These are phyloP conservation scores for Apamea epomidion DNA, from an alignment of 2,888 invertebrate genomes.

Conservation along the genomic window DNA sequence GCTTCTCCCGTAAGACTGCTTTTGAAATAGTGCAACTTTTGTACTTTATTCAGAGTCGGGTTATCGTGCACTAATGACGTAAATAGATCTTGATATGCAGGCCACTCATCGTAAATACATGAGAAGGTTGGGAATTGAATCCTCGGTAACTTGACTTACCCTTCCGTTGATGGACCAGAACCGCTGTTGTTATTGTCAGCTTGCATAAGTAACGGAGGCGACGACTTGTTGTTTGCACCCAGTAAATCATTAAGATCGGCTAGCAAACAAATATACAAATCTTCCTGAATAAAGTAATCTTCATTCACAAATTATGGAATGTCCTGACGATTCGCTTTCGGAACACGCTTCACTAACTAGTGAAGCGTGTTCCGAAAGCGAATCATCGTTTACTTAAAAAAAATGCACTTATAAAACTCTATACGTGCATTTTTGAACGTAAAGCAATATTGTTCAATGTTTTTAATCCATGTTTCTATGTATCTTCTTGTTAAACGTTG, in stretches of 20 bases:
- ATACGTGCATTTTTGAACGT: no score
- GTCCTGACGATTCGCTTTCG: no score
- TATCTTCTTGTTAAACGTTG: no score
- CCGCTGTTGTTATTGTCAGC: neutral
- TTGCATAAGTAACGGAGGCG: conserved; percentile 1
- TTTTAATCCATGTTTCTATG: no score
- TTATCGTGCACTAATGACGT: neutral
- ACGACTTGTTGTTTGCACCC: neutral
- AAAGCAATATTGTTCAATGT: no score
- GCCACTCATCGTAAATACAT: conserved; percentile 28
- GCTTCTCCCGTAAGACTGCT: no score
- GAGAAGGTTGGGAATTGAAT: conserved; percentile 21
- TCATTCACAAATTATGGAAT: neutral
- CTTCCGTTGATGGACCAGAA: neutral
- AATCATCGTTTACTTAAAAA: no score
- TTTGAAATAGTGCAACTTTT: no score
- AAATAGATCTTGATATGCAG: conserved; percentile 19
- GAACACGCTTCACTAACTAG: no score
- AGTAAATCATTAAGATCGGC: conserved; percentile 8
- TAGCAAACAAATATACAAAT: neutral
- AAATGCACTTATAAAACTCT: no score
- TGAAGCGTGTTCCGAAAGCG: no score
- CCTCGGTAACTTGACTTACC: conserved; percentile 13
- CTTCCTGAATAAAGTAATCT: neutral
- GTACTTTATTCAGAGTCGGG: neutral